Percentiles rank a stretch among this genome's conserved stretches.
Conservation (phyloP, 2,113 vertebrate genomes). For the Catagonus wagneri region DNA sequence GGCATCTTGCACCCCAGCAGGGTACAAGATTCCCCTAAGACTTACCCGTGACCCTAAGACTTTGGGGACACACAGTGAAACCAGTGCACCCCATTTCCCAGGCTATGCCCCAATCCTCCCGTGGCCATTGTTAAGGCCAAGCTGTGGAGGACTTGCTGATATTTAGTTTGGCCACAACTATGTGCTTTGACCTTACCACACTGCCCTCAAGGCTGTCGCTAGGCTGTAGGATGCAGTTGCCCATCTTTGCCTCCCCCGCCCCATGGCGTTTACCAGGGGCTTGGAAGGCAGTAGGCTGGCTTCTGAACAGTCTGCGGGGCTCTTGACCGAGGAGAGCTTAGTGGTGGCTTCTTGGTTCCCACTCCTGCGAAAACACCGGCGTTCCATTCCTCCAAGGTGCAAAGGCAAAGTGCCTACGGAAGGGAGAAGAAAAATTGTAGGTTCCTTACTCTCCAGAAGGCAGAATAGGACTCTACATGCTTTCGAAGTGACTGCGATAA, state of each 20-base stretch:
- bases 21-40: not conserved
- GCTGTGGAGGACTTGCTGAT: not conserved
- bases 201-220: not conserved
- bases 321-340: not conserved
- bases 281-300: not conserved
- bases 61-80: not conserved
- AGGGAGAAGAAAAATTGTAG: not conserved
- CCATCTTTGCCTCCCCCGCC: fast-evolving
- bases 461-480: not conserved
- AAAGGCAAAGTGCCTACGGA: not conserved
- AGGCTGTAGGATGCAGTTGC: not conserved
- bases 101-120: not conserved
- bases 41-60: not conserved
- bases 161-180: not conserved
- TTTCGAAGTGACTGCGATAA: not conserved
- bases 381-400: not conserved
- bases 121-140: conserved; percentile 12
- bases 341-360: not conserved
- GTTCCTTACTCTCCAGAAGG: not conserved
- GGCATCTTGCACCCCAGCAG: conserved; percentile 22
- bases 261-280: not conserved
- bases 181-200: not conserved
- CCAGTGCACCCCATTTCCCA: not conserved
- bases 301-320: not conserved
- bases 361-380: not conserved